Percentiles rank a stretch among this genome's conserved stretches.
phyloP scores from a whole-genome alignment of 1,140 invertebrate species.

The Cydia splendana region DNA sequence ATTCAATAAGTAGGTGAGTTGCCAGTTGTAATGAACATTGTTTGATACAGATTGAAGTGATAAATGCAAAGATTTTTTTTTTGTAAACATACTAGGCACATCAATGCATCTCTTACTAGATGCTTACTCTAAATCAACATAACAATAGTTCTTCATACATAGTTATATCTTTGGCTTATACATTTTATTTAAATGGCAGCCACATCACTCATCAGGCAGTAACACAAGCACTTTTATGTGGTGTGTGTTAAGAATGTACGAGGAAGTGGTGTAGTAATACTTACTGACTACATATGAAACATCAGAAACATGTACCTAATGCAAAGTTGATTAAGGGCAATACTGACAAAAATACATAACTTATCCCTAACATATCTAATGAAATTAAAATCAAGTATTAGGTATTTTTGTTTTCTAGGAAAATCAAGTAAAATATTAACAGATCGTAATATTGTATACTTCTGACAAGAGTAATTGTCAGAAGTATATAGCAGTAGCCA shows the following conservation, averaged over 20 bases:
- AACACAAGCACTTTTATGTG: not conserved
- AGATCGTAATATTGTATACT: not conserved
- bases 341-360: not conserved
- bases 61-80: constrained; percentile 11
- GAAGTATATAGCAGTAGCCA: too few species aligned
- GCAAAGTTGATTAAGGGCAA: not conserved
- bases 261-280: not conserved
- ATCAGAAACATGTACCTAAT: not conserved
- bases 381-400: not conserved
- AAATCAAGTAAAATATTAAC: too few species aligned
- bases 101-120: constrained; percentile 18
- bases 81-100: constrained; percentile 19
- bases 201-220: too few species aligned
- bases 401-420: too few species aligned
- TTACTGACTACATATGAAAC: too few species aligned
- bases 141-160: constrained; percentile 13
- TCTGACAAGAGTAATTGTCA: not conserved
- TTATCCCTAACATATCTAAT: too few species aligned
- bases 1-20: not conserved
- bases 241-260: not conserved
- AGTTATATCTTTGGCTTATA: constrained; percentile 29
- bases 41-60: constrained; percentile 2
- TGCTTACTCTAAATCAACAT: constrained; percentile 15
- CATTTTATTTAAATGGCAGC: constrained; percentile 24
- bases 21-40: not conserved